These are phyloP conservation scores for Dynastes tityus DNA, from an alignment of 2,888 invertebrate species.

Conservation along the genomic window DNA sequence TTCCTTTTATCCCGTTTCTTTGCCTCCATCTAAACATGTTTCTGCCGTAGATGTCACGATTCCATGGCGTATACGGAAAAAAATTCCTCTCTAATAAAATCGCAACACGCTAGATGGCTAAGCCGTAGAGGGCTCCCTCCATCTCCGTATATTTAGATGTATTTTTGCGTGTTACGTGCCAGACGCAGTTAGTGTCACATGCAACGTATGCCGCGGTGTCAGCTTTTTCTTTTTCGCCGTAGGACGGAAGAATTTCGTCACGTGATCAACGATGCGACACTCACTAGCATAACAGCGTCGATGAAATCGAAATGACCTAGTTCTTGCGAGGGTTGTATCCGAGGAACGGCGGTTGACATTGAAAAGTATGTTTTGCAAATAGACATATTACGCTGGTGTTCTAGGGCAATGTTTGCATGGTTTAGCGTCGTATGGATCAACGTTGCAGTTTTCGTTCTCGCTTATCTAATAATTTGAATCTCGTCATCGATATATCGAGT, in stretches of 20 bases:
- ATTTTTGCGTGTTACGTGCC: background rate
- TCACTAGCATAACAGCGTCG: background rate
- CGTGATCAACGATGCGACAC: background rate
- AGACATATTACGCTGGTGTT: no score
- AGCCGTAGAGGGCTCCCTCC: background rate
- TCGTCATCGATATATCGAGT: no score
- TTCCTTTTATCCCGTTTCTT: background rate
- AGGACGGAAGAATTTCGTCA: background rate
- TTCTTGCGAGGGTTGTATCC: background rate
- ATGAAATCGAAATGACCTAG: constrained; percentile 10
- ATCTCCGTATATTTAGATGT: background rate
- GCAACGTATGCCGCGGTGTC: background rate
- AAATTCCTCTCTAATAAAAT: background rate
- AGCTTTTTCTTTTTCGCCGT: background rate
- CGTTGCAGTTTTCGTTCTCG: no score
- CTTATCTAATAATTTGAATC: no score
- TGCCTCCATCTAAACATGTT: background rate
- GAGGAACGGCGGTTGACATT: background rate
- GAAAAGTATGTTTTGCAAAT: background rate
- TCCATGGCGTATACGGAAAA: background rate
- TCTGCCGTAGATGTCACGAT: background rate
- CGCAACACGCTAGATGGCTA: background rate
- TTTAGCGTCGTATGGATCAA: no score
- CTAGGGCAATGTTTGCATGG: no score
- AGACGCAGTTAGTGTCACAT: background rate